Percentiles rank a stretch among this genome's conserved stretches.
Conservation (phyloP, 92 coral and sea anemone genomes). For the Montipora capitata region DNA sequence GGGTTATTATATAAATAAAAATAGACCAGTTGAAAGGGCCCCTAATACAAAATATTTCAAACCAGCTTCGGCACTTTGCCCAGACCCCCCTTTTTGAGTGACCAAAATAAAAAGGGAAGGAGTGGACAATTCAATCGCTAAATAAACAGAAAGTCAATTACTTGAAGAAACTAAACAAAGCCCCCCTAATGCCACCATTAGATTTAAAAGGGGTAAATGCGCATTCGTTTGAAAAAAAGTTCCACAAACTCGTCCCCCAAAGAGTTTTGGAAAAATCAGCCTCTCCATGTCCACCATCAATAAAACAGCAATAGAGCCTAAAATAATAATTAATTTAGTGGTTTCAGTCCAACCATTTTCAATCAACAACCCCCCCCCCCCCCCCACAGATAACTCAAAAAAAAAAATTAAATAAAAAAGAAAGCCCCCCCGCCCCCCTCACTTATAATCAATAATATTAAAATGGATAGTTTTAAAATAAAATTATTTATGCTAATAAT, state of each 20-base stretch:
- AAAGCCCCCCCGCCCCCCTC: conserved; percentile 79
- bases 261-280: conserved; percentile 11
- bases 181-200: conserved; percentile 85
- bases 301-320: conserved; percentile 84
- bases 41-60: conserved; percentile 92
- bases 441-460: conserved; percentile 83
- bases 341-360: conserved; percentile 80
- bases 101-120: conserved; percentile 87
- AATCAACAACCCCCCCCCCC: conserved; percentile 75
- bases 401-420: conserved; percentile 61
- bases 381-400: conserved; percentile 40
- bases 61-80: conserved; percentile 89
- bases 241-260: not conserved
- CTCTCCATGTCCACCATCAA: conserved; percentile 75
- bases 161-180: conserved; percentile 85
- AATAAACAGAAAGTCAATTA: conserved; percentile 87
- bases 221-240: conserved; percentile 35
- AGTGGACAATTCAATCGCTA: conserved; percentile 88
- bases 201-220: conserved; percentile 73
- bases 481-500: conserved; percentile 78
- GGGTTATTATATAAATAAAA: no score
- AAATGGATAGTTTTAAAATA: conserved; percentile 81
- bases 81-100: conserved; percentile 86
- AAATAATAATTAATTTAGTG: conserved; percentile 75
- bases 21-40: conserved; percentile 91